These are phyloP conservation scores for Eucriotettix oculatus DNA, from an alignment of 2,888 invertebrate genomes.

Conservation along the genomic window DNA sequence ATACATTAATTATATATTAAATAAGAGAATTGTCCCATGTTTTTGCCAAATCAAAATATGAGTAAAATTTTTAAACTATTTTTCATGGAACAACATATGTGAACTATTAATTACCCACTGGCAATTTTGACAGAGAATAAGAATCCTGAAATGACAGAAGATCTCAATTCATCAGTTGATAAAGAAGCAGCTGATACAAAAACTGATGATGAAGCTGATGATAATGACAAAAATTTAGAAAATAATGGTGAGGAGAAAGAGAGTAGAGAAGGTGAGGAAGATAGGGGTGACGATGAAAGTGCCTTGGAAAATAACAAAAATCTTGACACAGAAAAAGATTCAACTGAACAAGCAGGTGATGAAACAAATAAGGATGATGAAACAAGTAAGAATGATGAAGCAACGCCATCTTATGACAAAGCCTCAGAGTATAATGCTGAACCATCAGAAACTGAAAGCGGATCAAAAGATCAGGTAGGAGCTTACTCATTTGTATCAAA, in stretches of 20 bases:
- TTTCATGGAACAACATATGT: too few species aligned
- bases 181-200: constrained; percentile 21
- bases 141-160: not conserved
- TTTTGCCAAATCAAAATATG: too few species aligned
- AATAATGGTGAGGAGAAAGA: constrained; percentile 13
- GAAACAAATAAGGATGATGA: constrained; percentile 19
- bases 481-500: too few species aligned
- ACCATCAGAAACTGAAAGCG: constrained; percentile 20
- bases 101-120: not conserved
- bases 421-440: constrained; percentile 17
- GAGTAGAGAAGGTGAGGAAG: constrained; percentile 17
- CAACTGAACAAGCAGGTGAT: constrained; percentile 20
- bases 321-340: constrained; percentile 17
- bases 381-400: constrained; percentile 16
- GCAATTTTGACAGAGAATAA: too few species aligned
- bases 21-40: too few species aligned
- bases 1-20: too few species aligned
- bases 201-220: constrained; percentile 23
- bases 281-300: constrained; percentile 6
- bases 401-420: constrained; percentile 26
- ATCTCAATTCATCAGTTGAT: constrained; percentile 13
- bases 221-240: constrained; percentile 17
- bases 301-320: constrained; percentile 14
- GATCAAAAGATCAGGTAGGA: constrained; percentile 29
- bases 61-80: too few species aligned